These are phyloP conservation scores for Piezodorus guildinii DNA, from an alignment of 1,140 invertebrate species.

Conservation along the genomic window DNA sequence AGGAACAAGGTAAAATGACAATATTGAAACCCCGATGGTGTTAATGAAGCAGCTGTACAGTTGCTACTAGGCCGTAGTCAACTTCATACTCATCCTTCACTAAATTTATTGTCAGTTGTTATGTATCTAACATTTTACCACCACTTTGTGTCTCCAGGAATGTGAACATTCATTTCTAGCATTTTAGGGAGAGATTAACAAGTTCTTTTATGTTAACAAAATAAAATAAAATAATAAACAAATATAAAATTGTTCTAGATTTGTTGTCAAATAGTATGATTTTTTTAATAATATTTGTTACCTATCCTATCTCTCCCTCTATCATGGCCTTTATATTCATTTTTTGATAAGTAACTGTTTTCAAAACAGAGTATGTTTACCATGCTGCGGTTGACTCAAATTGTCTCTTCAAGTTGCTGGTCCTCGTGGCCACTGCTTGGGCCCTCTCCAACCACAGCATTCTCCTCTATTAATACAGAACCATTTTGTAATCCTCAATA, in stretches of 20 bases:
- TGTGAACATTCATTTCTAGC: conserved; percentile 1
- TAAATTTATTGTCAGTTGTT: conserved; percentile 11
- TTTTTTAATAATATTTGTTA: no score
- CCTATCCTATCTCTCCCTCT: not conserved
- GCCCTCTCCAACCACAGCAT: conserved; percentile 23
- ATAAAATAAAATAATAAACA: no score
- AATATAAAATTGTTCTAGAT: no score
- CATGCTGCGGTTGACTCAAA: conserved; percentile 17
- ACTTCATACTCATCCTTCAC: not conserved
- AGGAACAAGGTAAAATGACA: no score
- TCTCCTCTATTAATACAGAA: conserved; percentile 18
- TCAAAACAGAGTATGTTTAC: not conserved
- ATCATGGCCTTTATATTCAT: not conserved
- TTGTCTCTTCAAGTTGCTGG: conserved; percentile 23
- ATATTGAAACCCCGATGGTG: conserved; percentile 9
- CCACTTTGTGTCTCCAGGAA: not conserved
- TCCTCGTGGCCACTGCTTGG: conserved; percentile 17
- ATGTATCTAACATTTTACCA: not conserved
- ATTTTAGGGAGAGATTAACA: not conserved
- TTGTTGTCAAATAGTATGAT: no score
- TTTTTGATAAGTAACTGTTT: not conserved
- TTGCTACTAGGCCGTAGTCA: conserved; percentile 7
- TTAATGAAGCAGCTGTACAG: conserved; percentile 9
- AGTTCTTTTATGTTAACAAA: no score
- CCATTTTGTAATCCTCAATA: no score